Base-by-base conservation (phyloP, 53 echinoderm and acorn worm genomes). In the Hippasteria phrygiana region DNA sequence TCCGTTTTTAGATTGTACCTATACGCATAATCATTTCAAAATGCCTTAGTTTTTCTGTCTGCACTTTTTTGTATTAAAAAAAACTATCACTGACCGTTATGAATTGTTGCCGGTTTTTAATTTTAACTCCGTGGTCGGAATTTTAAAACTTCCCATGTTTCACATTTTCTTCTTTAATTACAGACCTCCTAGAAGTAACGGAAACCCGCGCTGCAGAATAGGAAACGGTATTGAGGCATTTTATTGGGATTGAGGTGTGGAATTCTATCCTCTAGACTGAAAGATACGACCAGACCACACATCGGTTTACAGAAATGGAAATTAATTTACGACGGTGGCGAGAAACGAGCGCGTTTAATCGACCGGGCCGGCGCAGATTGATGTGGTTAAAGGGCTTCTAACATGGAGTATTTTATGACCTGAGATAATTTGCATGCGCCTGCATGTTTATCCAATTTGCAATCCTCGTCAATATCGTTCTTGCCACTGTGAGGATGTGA, bases 251-350 rank as follows among this genome's bases (percentile, higher is more conserved):
- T 48, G 29, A 32, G 5, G 75, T 75, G 1, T 29, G 47, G 32
- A 47, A 75, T 55, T 59, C 20, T 11, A 62, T 28, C 31, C 28
- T n/a, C 27, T 29, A 32, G 22, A 43, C 45, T 47, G 64, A 82
- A 17, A 66, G 66, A 84, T 37, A 69, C 45, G n/a, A 36, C 5
- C 50, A 22, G 84, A 84, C 84, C 84, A 67, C 84, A 71, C 84
- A 41, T 78, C 27, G n/a, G 33, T 28, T 34, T 27, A 65, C 83
- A 2, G 2, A 26, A 28, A n/a, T 17, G 33, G 37, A 36, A 71
- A 84, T 47, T 84, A 67, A 84, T 67, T 78, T 71, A 28, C 67
- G 16, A 3, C 69, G 84, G 84, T 84, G 78, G 43, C 33, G 50
- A 67, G 16, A 84, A 50, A 46, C 22, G 46, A 69, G 50, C 70